Percentiles rank a stretch among this genome's conserved stretches.
These are phyloP conservation scores for Helicolenus hilgendorfi DNA, from an alignment of 2,797 vertebrate species.

Conservation along the genomic window DNA sequence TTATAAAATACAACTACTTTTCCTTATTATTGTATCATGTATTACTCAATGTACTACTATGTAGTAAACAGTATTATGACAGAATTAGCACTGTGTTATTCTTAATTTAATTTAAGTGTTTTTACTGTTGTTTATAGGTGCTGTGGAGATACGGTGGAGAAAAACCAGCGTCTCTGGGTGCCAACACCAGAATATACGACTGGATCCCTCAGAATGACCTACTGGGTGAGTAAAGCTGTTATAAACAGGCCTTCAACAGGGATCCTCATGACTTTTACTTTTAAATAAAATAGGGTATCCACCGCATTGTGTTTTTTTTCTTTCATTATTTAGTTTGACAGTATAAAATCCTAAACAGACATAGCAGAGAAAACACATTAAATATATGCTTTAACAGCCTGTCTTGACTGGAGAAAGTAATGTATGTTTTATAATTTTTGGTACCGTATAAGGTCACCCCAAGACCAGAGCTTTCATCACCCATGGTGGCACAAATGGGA, in stretches of 20 bases:
- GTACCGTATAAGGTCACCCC: conserved; percentile 89
- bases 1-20: neutral
- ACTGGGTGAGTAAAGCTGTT: conserved; percentile 85
- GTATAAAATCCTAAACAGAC: neutral
- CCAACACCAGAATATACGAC: conserved; percentile 92
- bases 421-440: neutral
- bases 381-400: too few species aligned
- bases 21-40: neutral
- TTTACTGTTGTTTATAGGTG: conserved; percentile 85
- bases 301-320: too few species aligned
- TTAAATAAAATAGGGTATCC: neutral
- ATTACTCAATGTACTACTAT: neutral
- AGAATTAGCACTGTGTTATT: neutral
- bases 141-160: conserved; percentile 93
- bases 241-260: neutral
- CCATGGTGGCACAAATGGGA: conserved; percentile 92
- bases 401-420: neutral
- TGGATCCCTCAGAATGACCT: conserved; percentile 98
- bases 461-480: conserved; percentile 93
- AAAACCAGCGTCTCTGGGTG: conserved; percentile 89
- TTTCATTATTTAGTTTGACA: neutral
- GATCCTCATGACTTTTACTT: neutral
- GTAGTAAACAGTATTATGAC: neutral
- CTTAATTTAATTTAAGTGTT: neutral
- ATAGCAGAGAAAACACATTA: neutral